Percentiles rank a stretch among this genome's conserved stretches.
phyloP scores from a whole-genome alignment of 2,113 vertebrate species.

The Callaeas wilsoni region DNA sequence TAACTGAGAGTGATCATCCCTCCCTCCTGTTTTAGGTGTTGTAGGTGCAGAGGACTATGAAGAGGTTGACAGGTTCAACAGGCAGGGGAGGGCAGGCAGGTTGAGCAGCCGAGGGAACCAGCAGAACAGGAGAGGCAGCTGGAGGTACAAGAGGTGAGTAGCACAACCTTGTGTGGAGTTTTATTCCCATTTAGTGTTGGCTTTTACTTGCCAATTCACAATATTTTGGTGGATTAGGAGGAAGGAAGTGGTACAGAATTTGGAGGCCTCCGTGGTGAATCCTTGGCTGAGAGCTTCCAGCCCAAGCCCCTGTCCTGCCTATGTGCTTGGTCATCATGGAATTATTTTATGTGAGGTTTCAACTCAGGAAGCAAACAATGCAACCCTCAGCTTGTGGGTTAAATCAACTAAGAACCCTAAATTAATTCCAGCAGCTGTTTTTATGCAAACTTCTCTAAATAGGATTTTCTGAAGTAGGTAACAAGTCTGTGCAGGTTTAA shows the following conservation, averaged over 20 bases:
- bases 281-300: not conserved
- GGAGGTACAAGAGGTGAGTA: slow-evolving; percentile 92
- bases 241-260: not conserved
- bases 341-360: not conserved
- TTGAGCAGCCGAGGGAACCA: slow-evolving; percentile 75
- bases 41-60: slow-evolving; percentile 88
- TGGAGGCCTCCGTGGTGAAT: not conserved
- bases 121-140: slow-evolving; percentile 89
- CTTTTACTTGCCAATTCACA: not conserved
- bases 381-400: not conserved
- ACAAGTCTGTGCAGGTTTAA: not conserved
- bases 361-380: not conserved
- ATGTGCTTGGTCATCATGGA: accelerated
- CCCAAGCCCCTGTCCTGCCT: not conserved
- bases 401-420: not conserved
- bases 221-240: not conserved
- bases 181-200: not conserved
- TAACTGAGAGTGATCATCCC: not conserved
- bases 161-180: not conserved
- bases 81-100: slow-evolving; percentile 73
- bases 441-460: not conserved
- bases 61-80: slow-evolving; percentile 83
- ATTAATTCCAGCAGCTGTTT: not conserved
- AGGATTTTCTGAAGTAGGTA: not conserved
- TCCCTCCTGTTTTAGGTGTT: slow-evolving; percentile 69